Conservation (phyloP, 2,888 invertebrate species). For the Bugulina stolonifera region DNA sequence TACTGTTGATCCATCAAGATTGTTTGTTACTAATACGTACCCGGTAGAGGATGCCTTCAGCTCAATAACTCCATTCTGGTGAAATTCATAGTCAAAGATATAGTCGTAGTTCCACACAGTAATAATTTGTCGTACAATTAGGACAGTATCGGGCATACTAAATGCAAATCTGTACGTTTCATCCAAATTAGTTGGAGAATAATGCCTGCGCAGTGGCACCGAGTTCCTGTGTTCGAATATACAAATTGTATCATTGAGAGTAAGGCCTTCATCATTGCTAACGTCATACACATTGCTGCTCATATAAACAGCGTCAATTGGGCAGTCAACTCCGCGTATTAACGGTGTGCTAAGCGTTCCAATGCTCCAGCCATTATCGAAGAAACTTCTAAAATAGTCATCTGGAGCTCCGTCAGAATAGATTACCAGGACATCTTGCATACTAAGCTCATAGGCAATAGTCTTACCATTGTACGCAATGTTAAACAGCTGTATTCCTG, state of each 20-base stretch:
- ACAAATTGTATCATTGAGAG: constrained; percentile 31
- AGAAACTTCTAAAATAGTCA: constrained; percentile 27
- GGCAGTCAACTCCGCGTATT: constrained; percentile 43
- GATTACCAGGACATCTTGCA: constrained; percentile 41
- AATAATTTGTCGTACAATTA: constrained; percentile 33
- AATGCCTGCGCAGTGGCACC: constrained; percentile 37
- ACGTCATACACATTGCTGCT: constrained; percentile 34
- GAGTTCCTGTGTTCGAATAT: constrained; percentile 42
- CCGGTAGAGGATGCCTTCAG: constrained; percentile 42
- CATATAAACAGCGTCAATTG: constrained; percentile 37
- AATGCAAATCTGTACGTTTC: constrained; percentile 34
- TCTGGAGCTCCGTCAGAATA: constrained; percentile 37
- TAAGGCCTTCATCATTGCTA: constrained; percentile 30
- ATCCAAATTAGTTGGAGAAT: constrained; percentile 29
- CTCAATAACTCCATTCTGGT: constrained; percentile 38
- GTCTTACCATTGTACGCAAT: neutral
- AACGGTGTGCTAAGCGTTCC: constrained; percentile 34
- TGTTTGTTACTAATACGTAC: constrained; percentile 36
- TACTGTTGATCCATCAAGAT: neutral
- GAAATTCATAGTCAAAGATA: constrained; percentile 35
- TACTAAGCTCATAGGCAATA: constrained; percentile 42
- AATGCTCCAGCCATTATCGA: constrained; percentile 35
- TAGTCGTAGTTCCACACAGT: constrained; percentile 38
- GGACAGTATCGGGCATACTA: constrained; percentile 34
- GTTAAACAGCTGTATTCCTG: constrained; percentile 16